Conservation (phyloP, 1,140 invertebrate genomes). For the Radopholus similis region DNA sequence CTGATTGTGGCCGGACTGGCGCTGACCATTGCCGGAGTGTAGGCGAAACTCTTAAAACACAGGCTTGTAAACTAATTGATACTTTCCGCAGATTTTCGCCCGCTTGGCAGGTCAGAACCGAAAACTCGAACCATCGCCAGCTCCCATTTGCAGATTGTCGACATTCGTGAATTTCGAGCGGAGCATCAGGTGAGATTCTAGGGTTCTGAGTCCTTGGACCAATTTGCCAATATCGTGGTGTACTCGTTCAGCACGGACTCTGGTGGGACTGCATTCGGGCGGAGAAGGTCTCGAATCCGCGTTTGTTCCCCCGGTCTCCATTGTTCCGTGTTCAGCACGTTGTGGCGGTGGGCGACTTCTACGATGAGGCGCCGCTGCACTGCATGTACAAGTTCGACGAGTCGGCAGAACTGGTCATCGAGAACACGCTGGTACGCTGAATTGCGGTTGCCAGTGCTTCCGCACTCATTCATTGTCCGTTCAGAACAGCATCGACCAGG, state of each 20-base stretch:
- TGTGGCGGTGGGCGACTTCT: conserved; percentile 59
- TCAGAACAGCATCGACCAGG: conserved; percentile 52
- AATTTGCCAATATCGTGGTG: conserved; percentile 18
- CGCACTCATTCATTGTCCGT: too few species aligned
- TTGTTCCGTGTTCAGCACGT: conserved; percentile 33
- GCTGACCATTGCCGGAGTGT: conserved; percentile 48
- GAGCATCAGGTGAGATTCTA: conserved; percentile 43
- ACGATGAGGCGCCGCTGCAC: conserved; percentile 58
- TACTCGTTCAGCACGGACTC: conserved; percentile 48
- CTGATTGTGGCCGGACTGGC: conserved; percentile 45
- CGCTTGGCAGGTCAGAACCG: conserved; percentile 45
- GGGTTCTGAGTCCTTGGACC: neutral
- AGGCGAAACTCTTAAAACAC: too few species aligned
- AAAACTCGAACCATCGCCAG: neutral
- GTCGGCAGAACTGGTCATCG: conserved; percentile 57
- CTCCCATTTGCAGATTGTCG: conserved; percentile 41
- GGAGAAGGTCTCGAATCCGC: conserved; percentile 35
- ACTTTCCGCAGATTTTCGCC: too few species aligned
- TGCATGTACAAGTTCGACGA: conserved; percentile 59
- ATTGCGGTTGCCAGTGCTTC: neutral
- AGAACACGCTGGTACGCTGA: conserved; percentile 46
- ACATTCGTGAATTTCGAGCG: conserved; percentile 58
- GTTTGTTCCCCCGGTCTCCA: neutral
- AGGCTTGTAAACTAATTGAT: too few species aligned
- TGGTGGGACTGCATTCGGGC: conserved; percentile 60